Percentiles rank a stretch among this genome's conserved stretches.
Conservation (phyloP, 2,888 invertebrate species). For the Pollenia labialis region DNA sequence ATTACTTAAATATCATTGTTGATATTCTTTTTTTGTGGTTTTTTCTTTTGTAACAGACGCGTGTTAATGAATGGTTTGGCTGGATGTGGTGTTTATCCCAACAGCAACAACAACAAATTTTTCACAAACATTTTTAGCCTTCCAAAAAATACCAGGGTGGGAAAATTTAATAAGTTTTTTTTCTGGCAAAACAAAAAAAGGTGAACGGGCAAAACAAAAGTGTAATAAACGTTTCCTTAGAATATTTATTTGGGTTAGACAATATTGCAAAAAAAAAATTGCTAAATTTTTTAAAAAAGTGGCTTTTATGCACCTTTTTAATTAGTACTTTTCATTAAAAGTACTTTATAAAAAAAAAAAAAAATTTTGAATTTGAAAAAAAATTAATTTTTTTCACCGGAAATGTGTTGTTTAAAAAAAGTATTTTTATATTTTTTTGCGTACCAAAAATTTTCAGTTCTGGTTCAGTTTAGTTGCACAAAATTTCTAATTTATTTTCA, state of each 20-base stretch:
- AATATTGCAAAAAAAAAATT: constrained; percentile 7
- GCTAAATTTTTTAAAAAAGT: neutral
- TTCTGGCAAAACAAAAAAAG: neutral
- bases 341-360: too few species aligned
- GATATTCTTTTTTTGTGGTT: constrained; percentile 65
- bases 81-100: constrained; percentile 45
- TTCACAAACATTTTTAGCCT: constrained; percentile 27
- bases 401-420: too few species aligned
- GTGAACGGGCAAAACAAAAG: constrained; percentile 35
- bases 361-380: too few species aligned
- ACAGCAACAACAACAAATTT: constrained; percentile 9
- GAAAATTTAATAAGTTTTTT: constrained; percentile 45
- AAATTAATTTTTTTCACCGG: too few species aligned
- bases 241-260: constrained; percentile 41
- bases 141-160: constrained; percentile 43
- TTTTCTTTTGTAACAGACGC: constrained; percentile 62
- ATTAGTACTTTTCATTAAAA: too few species aligned
- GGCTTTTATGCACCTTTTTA: too few species aligned
- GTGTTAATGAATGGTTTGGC: constrained; percentile 63
- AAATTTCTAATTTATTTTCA: too few species aligned
- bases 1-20: constrained; percentile 55
- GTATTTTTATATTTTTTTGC: too few species aligned
- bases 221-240: constrained; percentile 38
- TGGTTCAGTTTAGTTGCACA: too few species aligned
- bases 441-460: too few species aligned